Percentiles rank a stretch among this genome's conserved stretches.
Conservation (phyloP, 1,140 invertebrate species). For the Caenorhabditis brenneri region DNA sequence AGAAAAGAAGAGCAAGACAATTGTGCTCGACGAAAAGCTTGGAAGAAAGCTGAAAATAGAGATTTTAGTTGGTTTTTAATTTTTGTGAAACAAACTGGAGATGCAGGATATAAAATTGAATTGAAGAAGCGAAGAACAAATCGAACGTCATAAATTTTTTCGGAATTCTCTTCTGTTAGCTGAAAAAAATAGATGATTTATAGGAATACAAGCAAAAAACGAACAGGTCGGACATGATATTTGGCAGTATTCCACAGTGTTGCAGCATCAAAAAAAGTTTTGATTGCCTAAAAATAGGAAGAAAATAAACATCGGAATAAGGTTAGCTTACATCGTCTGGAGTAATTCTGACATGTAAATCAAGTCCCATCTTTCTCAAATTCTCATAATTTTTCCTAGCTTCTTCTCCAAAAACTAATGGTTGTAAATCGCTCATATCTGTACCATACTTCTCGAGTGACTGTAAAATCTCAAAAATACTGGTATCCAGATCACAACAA, state of each 20-base stretch:
- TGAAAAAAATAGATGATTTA: constrained; percentile 13
- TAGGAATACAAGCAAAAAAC: background rate
- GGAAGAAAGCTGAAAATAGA: constrained; percentile 58
- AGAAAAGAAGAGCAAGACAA: constrained; percentile 61
- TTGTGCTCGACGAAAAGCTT: constrained; percentile 56
- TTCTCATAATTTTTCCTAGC: constrained; percentile 22
- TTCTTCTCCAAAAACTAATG: background rate
- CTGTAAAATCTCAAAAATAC: background rate
- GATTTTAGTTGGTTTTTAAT: background rate
- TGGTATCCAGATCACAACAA: background rate
- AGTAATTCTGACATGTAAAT: constrained; percentile 29
- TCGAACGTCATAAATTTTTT: constrained; percentile 56
- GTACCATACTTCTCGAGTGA: background rate
- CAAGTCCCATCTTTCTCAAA: background rate
- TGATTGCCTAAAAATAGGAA: background rate
- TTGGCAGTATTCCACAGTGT: constrained; percentile 27
- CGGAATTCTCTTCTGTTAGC: constrained; percentile 17
- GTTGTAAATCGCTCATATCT: background rate
- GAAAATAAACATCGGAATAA: background rate
- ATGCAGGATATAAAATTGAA: constrained; percentile 55
- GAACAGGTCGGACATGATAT: constrained; percentile 27
- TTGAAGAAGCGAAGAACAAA: constrained; percentile 60
- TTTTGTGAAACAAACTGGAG: constrained; percentile 54
- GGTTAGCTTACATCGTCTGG: background rate
- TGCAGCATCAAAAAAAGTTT: background rate